Conservation (phyloP, 2,113 vertebrate species). For the Ciconia stormi region DNA sequence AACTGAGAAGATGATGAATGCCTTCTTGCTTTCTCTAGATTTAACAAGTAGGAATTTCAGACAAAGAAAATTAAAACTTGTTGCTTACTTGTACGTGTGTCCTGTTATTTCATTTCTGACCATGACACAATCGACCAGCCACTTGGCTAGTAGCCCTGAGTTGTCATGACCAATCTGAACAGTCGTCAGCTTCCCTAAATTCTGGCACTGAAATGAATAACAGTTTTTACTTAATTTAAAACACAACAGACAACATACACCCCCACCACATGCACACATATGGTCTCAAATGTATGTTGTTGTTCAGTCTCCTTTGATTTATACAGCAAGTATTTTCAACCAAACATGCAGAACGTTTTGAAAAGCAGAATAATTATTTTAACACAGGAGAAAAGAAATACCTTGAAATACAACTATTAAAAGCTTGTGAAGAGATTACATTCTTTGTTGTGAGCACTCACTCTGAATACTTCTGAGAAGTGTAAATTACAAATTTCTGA, state of each 20-base stretch:
- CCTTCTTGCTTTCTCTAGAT: not conserved
- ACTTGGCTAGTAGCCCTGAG: slow-evolving; percentile 94
- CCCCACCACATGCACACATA: not conserved
- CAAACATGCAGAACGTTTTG: not conserved
- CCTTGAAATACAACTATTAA: not conserved
- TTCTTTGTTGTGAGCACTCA: not conserved
- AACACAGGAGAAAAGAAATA: not conserved
- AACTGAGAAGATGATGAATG: not conserved
- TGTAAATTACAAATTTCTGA: not conserved
- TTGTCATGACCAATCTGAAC: slow-evolving; percentile 97
- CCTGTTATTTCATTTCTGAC: slow-evolving; percentile 97
- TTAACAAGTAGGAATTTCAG: not conserved
- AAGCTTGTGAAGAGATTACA: not conserved
- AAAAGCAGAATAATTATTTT: not conserved
- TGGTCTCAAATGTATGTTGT: not conserved
- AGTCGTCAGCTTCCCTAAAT: slow-evolving; percentile 94
- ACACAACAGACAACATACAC: not conserved
- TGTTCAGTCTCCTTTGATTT: not conserved
- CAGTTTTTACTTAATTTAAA: slow-evolving; percentile 37
- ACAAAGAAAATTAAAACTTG: slow-evolving; percentile 48
- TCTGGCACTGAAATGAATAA: slow-evolving; percentile 88
- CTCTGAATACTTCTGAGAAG: not conserved
- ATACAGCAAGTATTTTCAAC: not conserved
- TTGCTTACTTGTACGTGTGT: slow-evolving; percentile 91
- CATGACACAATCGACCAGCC: slow-evolving; percentile 97